These are phyloP conservation scores for Cryptosula pallasiana DNA, from an alignment of 2,888 invertebrate species.

Conservation along the genomic window DNA sequence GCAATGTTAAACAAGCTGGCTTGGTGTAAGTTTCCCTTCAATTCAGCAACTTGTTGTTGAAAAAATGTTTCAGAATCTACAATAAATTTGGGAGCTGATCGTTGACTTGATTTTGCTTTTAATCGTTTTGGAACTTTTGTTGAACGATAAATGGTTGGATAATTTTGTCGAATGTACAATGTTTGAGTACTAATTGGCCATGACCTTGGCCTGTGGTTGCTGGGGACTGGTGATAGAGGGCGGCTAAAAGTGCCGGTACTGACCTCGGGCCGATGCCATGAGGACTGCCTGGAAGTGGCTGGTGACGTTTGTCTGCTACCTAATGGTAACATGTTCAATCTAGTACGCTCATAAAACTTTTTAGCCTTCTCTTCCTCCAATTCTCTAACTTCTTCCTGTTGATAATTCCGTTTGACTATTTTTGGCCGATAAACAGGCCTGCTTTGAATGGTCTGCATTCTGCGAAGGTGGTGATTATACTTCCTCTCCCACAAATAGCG, in stretches of 20 bases:
- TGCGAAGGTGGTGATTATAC: not conserved
- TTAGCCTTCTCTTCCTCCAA: not conserved
- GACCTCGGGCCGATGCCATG: not conserved
- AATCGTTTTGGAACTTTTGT: not conserved
- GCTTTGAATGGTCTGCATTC: not conserved
- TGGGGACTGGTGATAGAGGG: not conserved
- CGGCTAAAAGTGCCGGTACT: not conserved
- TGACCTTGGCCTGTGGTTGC: not conserved
- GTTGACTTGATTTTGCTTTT: not conserved
- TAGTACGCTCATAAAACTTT: not conserved
- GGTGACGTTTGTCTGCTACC: not conserved
- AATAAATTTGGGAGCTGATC: not conserved
- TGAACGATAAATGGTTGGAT: not conserved
- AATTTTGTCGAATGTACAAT: not conserved
- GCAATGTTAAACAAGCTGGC: too few relatives aligned
- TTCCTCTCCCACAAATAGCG: not conserved
- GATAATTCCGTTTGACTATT: not conserved
- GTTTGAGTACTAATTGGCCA: not conserved
- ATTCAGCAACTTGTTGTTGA: not conserved
- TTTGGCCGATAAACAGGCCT: constrained; percentile 1
- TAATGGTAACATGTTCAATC: not conserved
- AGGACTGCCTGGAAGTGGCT: not conserved
- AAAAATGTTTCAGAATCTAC: not conserved
- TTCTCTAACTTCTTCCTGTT: not conserved
- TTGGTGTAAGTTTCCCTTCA: too few relatives aligned